A percentile compares a stretch with the other conserved stretches of the same genome.
These are phyloP conservation scores for Macrosiphum euphorbiae DNA, from an alignment of 2,888 invertebrate genomes.

Conservation along the genomic window DNA sequence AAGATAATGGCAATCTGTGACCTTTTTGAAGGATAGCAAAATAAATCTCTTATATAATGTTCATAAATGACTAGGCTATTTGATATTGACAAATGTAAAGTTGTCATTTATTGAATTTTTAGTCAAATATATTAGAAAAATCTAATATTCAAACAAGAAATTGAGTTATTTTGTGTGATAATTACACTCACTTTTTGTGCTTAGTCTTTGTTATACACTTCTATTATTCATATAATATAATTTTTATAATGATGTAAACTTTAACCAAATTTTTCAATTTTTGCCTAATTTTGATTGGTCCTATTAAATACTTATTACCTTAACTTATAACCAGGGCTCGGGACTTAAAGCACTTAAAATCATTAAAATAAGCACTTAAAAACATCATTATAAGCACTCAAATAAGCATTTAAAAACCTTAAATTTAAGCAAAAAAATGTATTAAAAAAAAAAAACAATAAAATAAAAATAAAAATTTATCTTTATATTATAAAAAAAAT, in stretches of 20 bases:
- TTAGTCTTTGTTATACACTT: background rate
- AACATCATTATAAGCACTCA: too few relatives aligned
- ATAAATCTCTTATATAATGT: background rate
- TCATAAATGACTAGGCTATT: background rate
- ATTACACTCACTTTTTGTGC: background rate
- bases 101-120: background rate
- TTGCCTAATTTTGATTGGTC: background rate
- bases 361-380: too few relatives aligned
- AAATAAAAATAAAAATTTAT: too few relatives aligned
- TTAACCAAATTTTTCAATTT: background rate
- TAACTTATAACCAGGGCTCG: too few relatives aligned
- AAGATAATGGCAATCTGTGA: background rate
- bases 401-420: too few relatives aligned
- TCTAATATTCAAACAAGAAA: background rate
- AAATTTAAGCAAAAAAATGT: too few relatives aligned
- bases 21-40: constrained; percentile 11
- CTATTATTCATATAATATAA: background rate
- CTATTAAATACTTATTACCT: background rate
- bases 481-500: too few relatives aligned
- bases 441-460: too few relatives aligned
- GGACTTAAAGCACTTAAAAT: too few relatives aligned
- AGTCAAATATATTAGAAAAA: background rate
- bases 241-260: background rate
- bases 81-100: background rate
- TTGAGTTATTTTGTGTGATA: background rate